Evolutionary conservation across 64 coral and sea anemone genomes (phyloP).

Genomic region (Pachyseris speciosa): DNA sequence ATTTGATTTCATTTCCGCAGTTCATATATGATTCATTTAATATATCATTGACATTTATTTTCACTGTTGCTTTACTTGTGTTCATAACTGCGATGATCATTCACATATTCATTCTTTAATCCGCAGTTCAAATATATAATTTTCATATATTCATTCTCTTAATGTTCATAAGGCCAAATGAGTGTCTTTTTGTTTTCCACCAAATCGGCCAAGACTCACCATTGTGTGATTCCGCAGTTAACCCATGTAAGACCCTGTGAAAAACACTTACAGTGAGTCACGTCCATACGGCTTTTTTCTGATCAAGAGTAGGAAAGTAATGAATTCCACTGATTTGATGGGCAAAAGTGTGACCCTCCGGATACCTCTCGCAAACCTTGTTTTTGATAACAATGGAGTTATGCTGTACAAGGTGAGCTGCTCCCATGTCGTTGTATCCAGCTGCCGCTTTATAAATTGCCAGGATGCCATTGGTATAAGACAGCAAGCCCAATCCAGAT

Average conservation of each 20-base stretch:
- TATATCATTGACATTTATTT: too few species aligned
- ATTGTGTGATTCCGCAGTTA: neutral
- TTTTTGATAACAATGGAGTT: neutral
- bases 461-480: neutral
- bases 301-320: neutral
- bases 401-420: neutral
- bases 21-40: too few species aligned
- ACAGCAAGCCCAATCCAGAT: neutral
- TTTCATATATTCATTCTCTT: too few species aligned
- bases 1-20: too few species aligned
- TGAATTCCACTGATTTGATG: neutral
- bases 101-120: too few species aligned
- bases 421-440: neutral
- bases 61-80: too few species aligned
- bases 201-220: neutral
- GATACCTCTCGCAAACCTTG: neutral
- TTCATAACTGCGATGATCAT: too few species aligned
- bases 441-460: neutral
- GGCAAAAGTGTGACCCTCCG: neutral
- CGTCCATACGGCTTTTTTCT: neutral
- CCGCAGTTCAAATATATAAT: too few species aligned
- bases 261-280: neutral
- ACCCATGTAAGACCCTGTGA: neutral
- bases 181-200: neutral
- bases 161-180: too few species aligned